Base-by-base conservation (phyloP, 2,113 vertebrate genomes). In the Nyctereutes procyonoides region DNA sequence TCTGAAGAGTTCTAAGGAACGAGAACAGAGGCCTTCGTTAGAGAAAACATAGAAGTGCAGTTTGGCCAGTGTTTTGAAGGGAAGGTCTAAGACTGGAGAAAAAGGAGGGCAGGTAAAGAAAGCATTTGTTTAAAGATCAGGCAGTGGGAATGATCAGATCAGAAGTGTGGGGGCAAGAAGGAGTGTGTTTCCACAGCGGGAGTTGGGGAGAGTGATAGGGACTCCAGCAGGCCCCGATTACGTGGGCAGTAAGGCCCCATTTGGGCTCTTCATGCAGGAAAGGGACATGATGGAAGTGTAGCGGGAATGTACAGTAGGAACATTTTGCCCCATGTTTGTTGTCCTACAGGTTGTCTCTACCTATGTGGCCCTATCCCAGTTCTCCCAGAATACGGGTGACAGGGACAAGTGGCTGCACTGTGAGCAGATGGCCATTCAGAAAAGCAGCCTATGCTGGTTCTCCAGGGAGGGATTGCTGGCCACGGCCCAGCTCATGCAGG, bases 351-450 rank as follows among this genome's bases (percentile, higher is more conserved):
- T 95, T 48, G 88, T 97, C 89, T 96, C 90, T 48, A 80, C 94
- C 35, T 98, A 97, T 5, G 82, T 97, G 94, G 97, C 95, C n/a
- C 79, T 97, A 55, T 97, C 97, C 56, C 96, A 93, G 38, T 97
- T 92, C 88, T 96, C 95, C 51, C 97, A 98, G 77, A 96, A 38
- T 15, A 24, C 74, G 43, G 95, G 96, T 30, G 38, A 94, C 60
- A 95, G 55, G 92, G 92, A 98, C 16, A 84, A 84, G 43, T 97
- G 96, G 97, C 96, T 93, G 3, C 58, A 48, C 28, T 87, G 22
- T 32, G 96, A 97, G 17, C 62, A 82, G 83, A 38, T 96, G 60
- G 96, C 97, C 77, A 95, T 98, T 92, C 96, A 96, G 92, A 97
- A 96, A 26, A 97, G 86, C 63, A 92, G 58, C 55, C 87, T 88